Evolutionary conservation across 2,113 vertebrate genomes (phyloP), one percentile per base, ranked within the genome.

Genomic region (Prionailurus bengalensis): DNA sequence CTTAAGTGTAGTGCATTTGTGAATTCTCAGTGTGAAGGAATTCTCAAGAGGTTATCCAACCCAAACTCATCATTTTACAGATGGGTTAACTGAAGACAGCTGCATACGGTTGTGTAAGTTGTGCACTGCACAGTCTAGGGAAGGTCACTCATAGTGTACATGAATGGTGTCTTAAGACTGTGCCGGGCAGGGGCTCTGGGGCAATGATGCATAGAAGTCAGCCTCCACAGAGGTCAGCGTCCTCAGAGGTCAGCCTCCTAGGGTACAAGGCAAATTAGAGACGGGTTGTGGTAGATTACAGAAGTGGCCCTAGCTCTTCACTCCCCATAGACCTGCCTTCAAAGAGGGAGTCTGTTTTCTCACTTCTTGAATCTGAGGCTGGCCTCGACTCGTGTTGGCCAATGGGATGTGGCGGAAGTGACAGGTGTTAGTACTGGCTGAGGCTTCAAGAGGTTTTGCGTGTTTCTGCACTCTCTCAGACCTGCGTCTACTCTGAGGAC

Each of bases 41-140:
- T 27, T 29, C 33, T 58, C 15, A 29, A 17, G 81, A 51, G 0
- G 1, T 55, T 36, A 1, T 6, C 12, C 17, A 5, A 65, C 23
- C 61, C 88, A 68, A 48, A 71, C 13, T 45, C 33, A 2, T 27
- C n/a, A 2, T 27, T 33, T 80, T 23, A 17, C 27, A 36, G 33
- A 5, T 2, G 4, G 45, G 45, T 33, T 42, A 19, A 7, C 78
- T 14, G 27, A 83, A 65, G 88, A 84, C 66, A 3, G 51, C 27
- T 14, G 16, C 13, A 0, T 10, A 2, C 1, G 36, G 51, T 13
- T 36, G 53, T 39, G 21, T 12, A 19, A 29, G 17, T 7, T 81
- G 82, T 7, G 53, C 12, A 5, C 61, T 13, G 66, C 31, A 10
- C 10, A 2, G 21, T 9, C 27, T 45, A 19, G 61, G 87, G 27